Percentiles rank a stretch among this genome's conserved stretches.
phyloP scores from a whole-genome alignment of 2,797 vertebrate species.

The Acanthurus lineatus region DNA sequence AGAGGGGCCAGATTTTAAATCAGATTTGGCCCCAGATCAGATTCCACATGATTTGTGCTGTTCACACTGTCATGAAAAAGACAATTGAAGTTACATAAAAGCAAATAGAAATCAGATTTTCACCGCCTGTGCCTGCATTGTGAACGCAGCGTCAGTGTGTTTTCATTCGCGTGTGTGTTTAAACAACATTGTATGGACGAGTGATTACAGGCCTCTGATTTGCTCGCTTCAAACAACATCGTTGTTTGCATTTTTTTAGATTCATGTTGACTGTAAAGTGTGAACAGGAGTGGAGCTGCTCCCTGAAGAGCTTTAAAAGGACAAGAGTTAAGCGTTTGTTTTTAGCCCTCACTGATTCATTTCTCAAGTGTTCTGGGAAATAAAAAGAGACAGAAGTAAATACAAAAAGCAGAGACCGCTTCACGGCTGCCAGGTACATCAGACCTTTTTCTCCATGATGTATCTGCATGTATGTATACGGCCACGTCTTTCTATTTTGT shows the following conservation, averaged over 20 bases:
- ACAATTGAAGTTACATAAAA: too few species aligned
- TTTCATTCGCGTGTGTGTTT: background rate
- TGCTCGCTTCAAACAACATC: slow-evolving; percentile 27
- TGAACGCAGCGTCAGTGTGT: too few species aligned
- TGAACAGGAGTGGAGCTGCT: slow-evolving; percentile 23
- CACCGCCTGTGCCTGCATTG: too few species aligned
- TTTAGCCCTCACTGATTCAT: slow-evolving; percentile 40
- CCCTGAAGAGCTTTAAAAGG: slow-evolving; percentile 54
- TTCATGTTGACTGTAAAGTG: slow-evolving; percentile 26
- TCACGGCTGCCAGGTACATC: slow-evolving; percentile 13
- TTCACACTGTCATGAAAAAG: too few species aligned
- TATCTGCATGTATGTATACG: slow-evolving; percentile 7
- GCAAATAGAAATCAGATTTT: too few species aligned
- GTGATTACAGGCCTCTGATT: slow-evolving; percentile 15
- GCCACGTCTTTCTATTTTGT: background rate
- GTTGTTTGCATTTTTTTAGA: slow-evolving; percentile 18
- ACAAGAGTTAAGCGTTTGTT: slow-evolving; percentile 35
- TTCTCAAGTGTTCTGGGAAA: slow-evolving; percentile 29
- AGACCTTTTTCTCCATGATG: slow-evolving; percentile 2
- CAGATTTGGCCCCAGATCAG: too few species aligned
- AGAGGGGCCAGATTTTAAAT: too few species aligned
- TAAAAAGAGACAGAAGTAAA: slow-evolving; percentile 34
- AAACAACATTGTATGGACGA: slow-evolving; percentile 3
- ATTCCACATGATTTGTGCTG: too few species aligned
- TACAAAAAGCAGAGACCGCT: slow-evolving; percentile 30